phyloP scores from a whole-genome alignment of 2,888 invertebrate species.

The Chorisops tibialis region DNA sequence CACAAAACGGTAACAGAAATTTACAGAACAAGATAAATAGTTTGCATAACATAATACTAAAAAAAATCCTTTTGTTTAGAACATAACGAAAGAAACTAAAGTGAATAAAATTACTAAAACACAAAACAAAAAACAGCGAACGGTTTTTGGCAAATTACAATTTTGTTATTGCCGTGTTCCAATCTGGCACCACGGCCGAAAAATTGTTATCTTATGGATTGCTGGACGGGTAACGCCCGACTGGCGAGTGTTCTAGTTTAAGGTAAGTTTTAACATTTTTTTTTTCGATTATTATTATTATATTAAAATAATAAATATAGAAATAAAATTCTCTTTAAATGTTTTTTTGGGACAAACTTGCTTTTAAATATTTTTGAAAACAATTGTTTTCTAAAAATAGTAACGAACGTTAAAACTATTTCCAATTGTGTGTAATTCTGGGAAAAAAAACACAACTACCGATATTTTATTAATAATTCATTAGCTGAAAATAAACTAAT shows the following conservation, averaged over 20 bases:
- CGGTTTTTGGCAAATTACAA: not conserved
- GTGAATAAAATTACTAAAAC: not conserved
- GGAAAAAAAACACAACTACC: too few relatives aligned
- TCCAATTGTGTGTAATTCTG: too few relatives aligned
- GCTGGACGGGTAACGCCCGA: slow-evolving; percentile 55
- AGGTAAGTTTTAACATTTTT: slow-evolving; percentile 44
- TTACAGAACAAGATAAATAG: not conserved
- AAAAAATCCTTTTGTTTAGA: not conserved
- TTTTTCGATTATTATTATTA: too few relatives aligned
- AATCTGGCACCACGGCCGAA: slow-evolving; percentile 45
- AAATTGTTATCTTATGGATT: slow-evolving; percentile 53
- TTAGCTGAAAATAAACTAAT: too few relatives aligned
- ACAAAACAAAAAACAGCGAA: not conserved
- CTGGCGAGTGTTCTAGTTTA: slow-evolving; percentile 55
- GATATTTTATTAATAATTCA: too few relatives aligned
- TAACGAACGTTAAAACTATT: too few relatives aligned
- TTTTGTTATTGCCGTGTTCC: slow-evolving; percentile 23
- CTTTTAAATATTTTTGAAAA: too few relatives aligned
- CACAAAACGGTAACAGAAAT: not conserved
- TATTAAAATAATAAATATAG: too few relatives aligned
- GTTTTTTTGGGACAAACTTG: too few relatives aligned
- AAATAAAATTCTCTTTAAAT: too few relatives aligned
- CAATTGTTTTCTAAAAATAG: too few relatives aligned
- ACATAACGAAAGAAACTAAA: not conserved
- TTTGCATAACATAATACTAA: not conserved